Evolutionary conservation across 2,888 invertebrate species (phyloP).

Genomic region (Torymus tubicola): DNA sequence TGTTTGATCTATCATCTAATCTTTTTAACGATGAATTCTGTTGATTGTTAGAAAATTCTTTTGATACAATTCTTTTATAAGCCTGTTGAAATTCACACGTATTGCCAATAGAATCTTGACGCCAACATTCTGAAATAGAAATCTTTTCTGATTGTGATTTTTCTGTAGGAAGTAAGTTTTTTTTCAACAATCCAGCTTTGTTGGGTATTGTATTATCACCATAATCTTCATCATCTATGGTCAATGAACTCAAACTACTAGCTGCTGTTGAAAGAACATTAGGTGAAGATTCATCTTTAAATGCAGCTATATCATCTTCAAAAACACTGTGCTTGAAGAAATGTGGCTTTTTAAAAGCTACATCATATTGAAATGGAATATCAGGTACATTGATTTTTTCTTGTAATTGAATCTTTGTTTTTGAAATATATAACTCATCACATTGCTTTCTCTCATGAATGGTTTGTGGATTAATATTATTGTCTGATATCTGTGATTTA

Average conservation of each 20-base stretch:
- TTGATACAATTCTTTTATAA: not conserved
- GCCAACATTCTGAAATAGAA: constrained; percentile 10
- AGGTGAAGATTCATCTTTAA: constrained; percentile 92
- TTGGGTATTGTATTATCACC: constrained; percentile 17
- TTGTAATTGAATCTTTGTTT: not conserved
- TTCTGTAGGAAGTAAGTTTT: constrained; percentile 11
- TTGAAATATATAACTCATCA: not conserved
- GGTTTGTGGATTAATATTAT: constrained; percentile 78
- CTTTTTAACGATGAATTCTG: not conserved
- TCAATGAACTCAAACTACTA: constrained; percentile 91
- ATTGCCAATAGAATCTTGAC: constrained; percentile 19
- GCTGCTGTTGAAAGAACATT: constrained; percentile 87
- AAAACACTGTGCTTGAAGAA: constrained; percentile 80
- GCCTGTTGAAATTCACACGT: not conserved
- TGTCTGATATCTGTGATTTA: constrained; percentile 83
- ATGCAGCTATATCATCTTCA: constrained; percentile 86
- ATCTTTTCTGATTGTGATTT: not conserved
- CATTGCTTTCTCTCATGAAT: not conserved
- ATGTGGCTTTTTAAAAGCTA: constrained; percentile 39
- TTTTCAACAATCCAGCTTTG: constrained; percentile 35
- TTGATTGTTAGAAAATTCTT: not conserved
- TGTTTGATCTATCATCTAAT: not conserved
- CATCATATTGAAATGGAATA: constrained; percentile 28
- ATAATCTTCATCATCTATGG: constrained; percentile 84
- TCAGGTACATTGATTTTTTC: not conserved